A percentile compares a stretch with the other conserved stretches of the same genome.
Evolutionary conservation across 2,888 invertebrate species (phyloP).

Genomic region (Drosophila ezoana): DNA sequence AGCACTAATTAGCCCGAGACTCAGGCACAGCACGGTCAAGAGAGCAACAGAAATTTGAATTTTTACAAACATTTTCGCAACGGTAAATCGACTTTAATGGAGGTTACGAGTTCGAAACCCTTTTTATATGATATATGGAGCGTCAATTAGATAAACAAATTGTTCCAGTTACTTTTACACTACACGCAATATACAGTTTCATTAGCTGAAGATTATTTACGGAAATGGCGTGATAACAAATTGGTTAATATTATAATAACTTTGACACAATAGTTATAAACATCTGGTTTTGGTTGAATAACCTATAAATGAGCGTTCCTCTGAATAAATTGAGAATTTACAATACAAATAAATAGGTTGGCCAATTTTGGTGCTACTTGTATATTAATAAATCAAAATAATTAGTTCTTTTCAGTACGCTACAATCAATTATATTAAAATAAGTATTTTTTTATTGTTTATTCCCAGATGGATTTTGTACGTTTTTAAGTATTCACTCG

Average conservation of each 20-base stretch:
- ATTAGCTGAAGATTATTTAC: constrained; percentile 12
- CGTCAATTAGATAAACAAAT: constrained; percentile 11
- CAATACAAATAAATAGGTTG: neutral
- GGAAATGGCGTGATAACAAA: constrained; percentile 51
- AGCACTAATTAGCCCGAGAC: constrained; percentile 1
- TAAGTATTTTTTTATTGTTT: neutral
- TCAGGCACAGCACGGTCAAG: constrained; percentile 22
- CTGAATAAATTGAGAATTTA: neutral
- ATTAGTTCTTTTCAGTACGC: no score
- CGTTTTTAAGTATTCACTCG: no score
- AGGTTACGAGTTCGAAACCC: neutral
- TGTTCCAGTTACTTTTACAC: neutral
- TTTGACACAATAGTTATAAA: constrained; percentile 29
- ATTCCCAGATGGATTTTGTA: neutral
- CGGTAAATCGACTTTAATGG: constrained; percentile 9
- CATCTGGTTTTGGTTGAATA: constrained; percentile 4
- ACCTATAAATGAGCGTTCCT: constrained; percentile 9
- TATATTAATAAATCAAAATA: no score
- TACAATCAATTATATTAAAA: neutral
- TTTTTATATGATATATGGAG: constrained; percentile 37
- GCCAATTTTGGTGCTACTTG: neutral
- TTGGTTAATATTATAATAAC: constrained; percentile 17
- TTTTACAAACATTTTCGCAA: constrained; percentile 42
- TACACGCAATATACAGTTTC: constrained; percentile 52
- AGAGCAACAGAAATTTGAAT: constrained; percentile 10